A percentile compares a stretch with the other conserved stretches of the same genome.
Conservation (phyloP, 2,888 invertebrate genomes). For the Caenorhabditis angaria region DNA sequence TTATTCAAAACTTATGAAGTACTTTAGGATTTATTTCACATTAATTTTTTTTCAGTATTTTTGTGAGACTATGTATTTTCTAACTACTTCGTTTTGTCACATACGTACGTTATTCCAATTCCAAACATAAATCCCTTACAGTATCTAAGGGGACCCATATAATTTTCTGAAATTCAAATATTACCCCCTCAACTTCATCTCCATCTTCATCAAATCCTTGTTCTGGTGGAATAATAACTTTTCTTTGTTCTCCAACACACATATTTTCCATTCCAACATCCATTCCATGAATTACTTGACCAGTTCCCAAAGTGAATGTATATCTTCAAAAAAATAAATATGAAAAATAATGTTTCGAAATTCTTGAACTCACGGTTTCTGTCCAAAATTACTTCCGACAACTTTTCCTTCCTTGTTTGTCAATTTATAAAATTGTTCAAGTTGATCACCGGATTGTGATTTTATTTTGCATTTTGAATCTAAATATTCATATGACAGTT, state of each 20-base stretch:
- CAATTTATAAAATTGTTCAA: constrained; percentile 71
- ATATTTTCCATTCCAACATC: constrained; percentile 64
- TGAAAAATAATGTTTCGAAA: not conserved
- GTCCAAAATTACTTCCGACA: constrained; percentile 69
- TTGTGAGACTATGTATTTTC: too few relatives aligned
- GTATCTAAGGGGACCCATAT: too few relatives aligned
- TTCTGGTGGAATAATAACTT: constrained; percentile 66
- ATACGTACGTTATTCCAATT: too few relatives aligned
- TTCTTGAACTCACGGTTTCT: constrained; percentile 58
- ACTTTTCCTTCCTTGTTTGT: constrained; percentile 67
- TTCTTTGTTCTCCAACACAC: constrained; percentile 69
- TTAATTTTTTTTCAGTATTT: too few relatives aligned
- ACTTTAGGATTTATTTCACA: too few relatives aligned
- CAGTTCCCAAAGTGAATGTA: constrained; percentile 64
- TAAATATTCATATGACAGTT: too few relatives aligned
- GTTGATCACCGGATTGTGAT: constrained; percentile 64
- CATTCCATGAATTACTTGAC: constrained; percentile 69
- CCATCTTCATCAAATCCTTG: constrained; percentile 66
- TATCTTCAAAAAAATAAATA: constrained; percentile 41
- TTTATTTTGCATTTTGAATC: constrained; percentile 68
- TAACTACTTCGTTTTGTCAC: too few relatives aligned
- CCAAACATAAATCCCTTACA: too few relatives aligned
- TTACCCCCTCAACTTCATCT: constrained; percentile 49
- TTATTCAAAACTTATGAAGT: too few relatives aligned
- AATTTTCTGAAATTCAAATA: too few relatives aligned